phyloP scores from a whole-genome alignment of 1,140 invertebrate genomes.

The Musca domestica region DNA sequence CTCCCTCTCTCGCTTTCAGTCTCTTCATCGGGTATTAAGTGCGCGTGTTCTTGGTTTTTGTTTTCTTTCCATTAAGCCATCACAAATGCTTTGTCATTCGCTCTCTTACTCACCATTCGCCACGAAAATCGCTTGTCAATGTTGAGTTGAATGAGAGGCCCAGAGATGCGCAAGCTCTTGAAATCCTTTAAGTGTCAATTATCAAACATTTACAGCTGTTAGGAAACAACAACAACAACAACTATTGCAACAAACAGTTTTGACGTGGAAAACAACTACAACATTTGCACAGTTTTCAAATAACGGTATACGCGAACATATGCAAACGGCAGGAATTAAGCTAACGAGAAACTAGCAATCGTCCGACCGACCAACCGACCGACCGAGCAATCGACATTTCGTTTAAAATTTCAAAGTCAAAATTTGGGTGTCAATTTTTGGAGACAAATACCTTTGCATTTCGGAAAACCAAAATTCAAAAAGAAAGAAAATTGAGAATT shows the following conservation, averaged over 20 bases:
- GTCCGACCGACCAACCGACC: too few species aligned
- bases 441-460: neutral
- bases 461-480: neutral
- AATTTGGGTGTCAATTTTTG: too few species aligned
- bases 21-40: neutral
- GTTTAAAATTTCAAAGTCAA: too few species aligned
- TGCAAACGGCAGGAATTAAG: neutral
- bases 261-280: neutral
- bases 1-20: neutral
- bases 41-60: neutral
- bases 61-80: neutral
- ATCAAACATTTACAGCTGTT: conserved; percentile 13
- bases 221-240: too few species aligned
- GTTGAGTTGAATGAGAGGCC: too few species aligned
- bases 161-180: too few species aligned
- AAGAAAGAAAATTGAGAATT: neutral
- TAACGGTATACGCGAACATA: conserved; percentile 5
- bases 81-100: too few species aligned
- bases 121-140: too few species aligned
- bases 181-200: neutral
- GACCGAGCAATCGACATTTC: too few species aligned
- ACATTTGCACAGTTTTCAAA: conserved; percentile 13
- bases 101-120: too few species aligned
- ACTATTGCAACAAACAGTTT: neutral
- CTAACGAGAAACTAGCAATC: too few species aligned